Evolutionary conservation across 1,140 invertebrate genomes (phyloP).

Genomic region (Andrena cerasifolii): DNA sequence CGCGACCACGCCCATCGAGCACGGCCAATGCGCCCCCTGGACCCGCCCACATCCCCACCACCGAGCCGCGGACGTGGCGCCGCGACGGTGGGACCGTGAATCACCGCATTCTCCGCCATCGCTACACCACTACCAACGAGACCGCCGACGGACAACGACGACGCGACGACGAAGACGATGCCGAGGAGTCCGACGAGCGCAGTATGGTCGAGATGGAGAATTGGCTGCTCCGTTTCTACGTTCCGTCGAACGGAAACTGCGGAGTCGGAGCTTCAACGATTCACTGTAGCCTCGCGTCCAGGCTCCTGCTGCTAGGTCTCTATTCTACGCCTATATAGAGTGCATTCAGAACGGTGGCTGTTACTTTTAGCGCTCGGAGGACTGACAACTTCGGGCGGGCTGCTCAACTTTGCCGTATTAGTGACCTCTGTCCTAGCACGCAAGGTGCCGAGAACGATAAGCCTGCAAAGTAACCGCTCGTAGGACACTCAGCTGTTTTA

Average conservation of each 20-base stretch:
- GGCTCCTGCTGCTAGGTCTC: too few relatives aligned
- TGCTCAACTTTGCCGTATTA: too few relatives aligned
- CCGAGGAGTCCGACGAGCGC: slow-evolving; percentile 28
- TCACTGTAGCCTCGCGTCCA: too few relatives aligned
- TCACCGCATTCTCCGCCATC: slow-evolving; percentile 71
- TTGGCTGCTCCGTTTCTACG: slow-evolving; percentile 18
- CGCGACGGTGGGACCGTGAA: slow-evolving; percentile 63
- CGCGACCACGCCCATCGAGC: slow-evolving; percentile 69
- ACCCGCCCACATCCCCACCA: slow-evolving; percentile 50
- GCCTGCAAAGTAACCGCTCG: too few relatives aligned
- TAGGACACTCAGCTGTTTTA: too few relatives aligned
- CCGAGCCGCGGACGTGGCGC: slow-evolving; percentile 53
- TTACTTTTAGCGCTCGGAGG: too few relatives aligned
- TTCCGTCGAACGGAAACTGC: not conserved
- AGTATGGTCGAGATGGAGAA: slow-evolving; percentile 9
- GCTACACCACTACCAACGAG: slow-evolving; percentile 71
- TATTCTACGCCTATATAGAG: too few relatives aligned
- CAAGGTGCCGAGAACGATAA: too few relatives aligned
- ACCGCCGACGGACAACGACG: slow-evolving; percentile 57
- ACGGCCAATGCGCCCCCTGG: slow-evolving; percentile 72
- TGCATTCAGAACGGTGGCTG: too few relatives aligned
- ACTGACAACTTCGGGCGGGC: too few relatives aligned
- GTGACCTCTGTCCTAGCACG: too few relatives aligned
- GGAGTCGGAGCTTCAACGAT: not conserved
- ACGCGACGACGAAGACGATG: slow-evolving; percentile 33